These are phyloP conservation scores for Acrossocheilus wenchowensis DNA, from an alignment of 2,797 vertebrate species.

Conservation along the genomic window DNA sequence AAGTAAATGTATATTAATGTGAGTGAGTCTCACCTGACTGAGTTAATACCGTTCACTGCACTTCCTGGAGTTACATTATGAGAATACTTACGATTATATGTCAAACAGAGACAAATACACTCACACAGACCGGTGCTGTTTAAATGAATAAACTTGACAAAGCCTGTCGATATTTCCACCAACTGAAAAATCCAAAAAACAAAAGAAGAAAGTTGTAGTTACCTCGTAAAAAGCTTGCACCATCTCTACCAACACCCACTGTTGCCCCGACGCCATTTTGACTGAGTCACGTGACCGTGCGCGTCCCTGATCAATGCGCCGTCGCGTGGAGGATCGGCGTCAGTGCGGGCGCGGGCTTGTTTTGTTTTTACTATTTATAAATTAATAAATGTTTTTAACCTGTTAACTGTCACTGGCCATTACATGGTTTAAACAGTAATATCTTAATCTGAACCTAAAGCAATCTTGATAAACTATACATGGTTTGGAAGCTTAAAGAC, in stretches of 20 bases:
- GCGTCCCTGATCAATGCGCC: constrained; percentile 1
- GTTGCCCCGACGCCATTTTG: constrained; percentile 88
- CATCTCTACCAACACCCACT: constrained; percentile 97
- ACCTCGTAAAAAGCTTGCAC: constrained; percentile 96
- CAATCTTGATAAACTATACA: too few relatives aligned
- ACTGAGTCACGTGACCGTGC: constrained; percentile 55
- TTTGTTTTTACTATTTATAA: too few relatives aligned
- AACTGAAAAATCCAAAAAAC: neutral
- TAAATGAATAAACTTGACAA: neutral
- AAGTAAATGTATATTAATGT: neutral
- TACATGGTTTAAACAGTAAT: too few relatives aligned
- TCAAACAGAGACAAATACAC: neutral
- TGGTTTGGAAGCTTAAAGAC: too few relatives aligned
- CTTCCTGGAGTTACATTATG: constrained; percentile 40
- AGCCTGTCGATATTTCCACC: neutral
- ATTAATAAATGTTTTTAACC: too few relatives aligned
- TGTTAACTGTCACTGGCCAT: too few relatives aligned
- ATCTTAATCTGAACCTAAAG: too few relatives aligned
- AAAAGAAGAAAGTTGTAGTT: constrained; percentile 40
- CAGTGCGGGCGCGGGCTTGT: too few relatives aligned
- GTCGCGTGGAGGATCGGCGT: constrained; percentile 28
- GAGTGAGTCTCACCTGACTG: neutral
- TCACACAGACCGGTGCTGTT: neutral
- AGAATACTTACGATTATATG: neutral
- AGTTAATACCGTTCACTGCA: neutral